Evolutionary conservation across 2,888 invertebrate genomes (phyloP), one percentile per base, ranked within the genome.

Genomic region (Synergus itoensis): DNA sequence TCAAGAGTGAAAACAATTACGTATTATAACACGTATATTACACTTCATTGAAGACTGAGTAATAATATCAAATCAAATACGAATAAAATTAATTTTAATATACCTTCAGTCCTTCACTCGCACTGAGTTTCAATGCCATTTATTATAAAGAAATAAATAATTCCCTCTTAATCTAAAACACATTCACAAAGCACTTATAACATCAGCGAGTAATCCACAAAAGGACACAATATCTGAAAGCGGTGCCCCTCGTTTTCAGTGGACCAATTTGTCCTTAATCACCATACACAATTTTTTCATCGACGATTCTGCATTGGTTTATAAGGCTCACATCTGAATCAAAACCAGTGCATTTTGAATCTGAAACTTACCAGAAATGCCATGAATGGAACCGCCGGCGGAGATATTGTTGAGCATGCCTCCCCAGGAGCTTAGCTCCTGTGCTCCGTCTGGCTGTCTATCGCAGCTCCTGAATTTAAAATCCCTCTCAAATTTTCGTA

Each of bases 331-430:
- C 53, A 65, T 65, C 57, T n/a, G 48, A 63, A 62, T 7, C 48
- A 41, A 21, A 21, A 64, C 65, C 62, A 1, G 63, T 45, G 53
- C 36, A n/a, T 45, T 79, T 75, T 48, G 62, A 73, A 36, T 62
- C 80, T 79, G 79, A 60, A 86, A 89, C 88, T 91, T 90, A 92
- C 92, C 92, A 88, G 91, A 85, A 81, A 90, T 90, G 86, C 90
- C 90, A 87, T 92, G 92, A 86, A 91, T 86, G 88, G 91, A 92
- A 87, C 91, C 90, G 87, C 90, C 91, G 87, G 89, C 89, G 84
- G 92, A 91, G 86, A 92, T 92, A 85, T 92, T 92, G 89, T 92
- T 92, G 89, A 92, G 91, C 92, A 92, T 92, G 86, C 91, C 92
- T 90, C 88, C 89, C 88, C 88, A 88, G 89, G 90, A 88, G 89